Conservation (phyloP, 2,113 vertebrate species). For the Alouatta palliata region DNA sequence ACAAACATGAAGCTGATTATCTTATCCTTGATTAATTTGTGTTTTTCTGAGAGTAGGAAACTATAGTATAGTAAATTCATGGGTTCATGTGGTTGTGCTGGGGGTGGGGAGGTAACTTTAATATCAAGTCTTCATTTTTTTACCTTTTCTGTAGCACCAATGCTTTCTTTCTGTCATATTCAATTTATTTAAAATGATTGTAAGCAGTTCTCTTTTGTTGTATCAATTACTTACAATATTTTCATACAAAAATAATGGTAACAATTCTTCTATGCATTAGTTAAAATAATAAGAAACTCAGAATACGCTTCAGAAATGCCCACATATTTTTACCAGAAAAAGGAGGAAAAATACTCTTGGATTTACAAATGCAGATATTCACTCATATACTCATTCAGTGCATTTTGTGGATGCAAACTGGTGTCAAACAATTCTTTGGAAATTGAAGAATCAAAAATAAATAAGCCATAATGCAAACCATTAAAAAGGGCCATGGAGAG, state of each 20-base stretch:
- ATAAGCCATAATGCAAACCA: neutral
- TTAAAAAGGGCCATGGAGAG: neutral
- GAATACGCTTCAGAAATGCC: neutral
- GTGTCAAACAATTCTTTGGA: neutral
- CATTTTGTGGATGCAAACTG: constrained; percentile 17
- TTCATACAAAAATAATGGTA: neutral
- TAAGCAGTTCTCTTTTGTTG: neutral
- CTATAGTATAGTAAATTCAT: neutral
- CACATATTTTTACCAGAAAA: neutral
- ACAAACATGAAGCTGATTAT: constrained; percentile 61
- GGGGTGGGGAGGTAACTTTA: neutral
- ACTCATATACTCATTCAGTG: neutral
- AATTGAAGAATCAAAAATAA: neutral
- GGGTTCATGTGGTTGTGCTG: neutral
- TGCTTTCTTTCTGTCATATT: neutral
- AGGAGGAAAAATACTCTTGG: neutral
- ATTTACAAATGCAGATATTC: neutral
- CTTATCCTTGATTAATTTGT: constrained; percentile 63
- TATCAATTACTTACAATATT: neutral
- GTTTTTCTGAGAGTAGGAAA: constrained; percentile 55
- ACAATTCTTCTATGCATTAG: neutral
- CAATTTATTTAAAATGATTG: neutral
- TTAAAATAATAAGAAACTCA: neutral
- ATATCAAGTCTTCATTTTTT: neutral
- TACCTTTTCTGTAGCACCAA: neutral